Evolutionary conservation across 1,140 invertebrate species (phyloP), one percentile per base, ranked within the genome.

Genomic region (Penaeus indicus): DNA sequence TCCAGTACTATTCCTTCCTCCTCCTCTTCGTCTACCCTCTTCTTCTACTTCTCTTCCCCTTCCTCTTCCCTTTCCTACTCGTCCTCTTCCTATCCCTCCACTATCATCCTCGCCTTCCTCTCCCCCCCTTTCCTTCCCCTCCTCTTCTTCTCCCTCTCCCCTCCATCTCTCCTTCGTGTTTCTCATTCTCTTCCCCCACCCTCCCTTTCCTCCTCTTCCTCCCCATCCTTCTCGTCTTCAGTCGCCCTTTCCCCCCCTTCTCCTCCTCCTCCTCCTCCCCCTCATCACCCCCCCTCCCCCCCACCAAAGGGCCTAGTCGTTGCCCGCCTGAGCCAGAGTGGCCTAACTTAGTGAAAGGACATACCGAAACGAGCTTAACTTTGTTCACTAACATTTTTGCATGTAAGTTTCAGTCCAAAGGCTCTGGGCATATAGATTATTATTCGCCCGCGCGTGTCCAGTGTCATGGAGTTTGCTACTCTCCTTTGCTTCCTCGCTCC

Each of bases 361-460:
- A 63, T 69, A 69, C 87, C 84, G 72, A 88, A 88, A 88, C 81
- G 87, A 88, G 75, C 67, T 80, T 88, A 88, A 88, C 87, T 88
- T 88, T 88, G 87, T 84, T 42, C 87, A 84, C 81, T 79, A 88
- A 88, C 87, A 88, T 88, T 88, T 88, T 88, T 88, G 87, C 87
- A 88, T 88, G 81, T 88, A 88, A 88, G 81, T 88, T 88, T 78
- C 27, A n/a, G 22, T 80, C 19, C 84, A 38, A 25, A 19, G 60
- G 72, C 69, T 82, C 62, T 47, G 32, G 64, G 60, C 81, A 84
- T 63, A 78, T 88, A 83, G 72, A 88, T 88, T 88, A 88, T 84
- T 84, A 79, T 18, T 63, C 72, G 16, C 22, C 32, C 60, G 25
- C 22, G n/a, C n/a, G 25, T 32, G 25, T 62, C 27, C 54, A 32